Conservation (phyloP, 37 sponge, comb jelly and placozoan species). For the Eunapius fragilis region DNA sequence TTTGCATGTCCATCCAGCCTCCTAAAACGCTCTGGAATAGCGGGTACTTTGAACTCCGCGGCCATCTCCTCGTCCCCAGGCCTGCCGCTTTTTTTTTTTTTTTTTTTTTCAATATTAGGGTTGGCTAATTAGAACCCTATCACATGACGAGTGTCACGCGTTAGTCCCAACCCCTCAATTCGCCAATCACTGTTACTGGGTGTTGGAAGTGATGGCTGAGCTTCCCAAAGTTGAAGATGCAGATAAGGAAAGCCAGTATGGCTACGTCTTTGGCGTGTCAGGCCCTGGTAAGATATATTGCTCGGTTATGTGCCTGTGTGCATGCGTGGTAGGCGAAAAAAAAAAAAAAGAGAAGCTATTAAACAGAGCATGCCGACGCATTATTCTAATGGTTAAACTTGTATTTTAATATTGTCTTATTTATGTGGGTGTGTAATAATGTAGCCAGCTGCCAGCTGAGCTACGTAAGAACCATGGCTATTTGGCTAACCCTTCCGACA, state of each 20-base stretch:
- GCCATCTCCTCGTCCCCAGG: background rate
- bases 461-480: too few species aligned
- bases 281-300: constrained; percentile 84
- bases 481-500: too few species aligned
- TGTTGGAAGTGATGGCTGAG: background rate
- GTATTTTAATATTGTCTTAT: too few species aligned
- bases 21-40: background rate
- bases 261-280: constrained; percentile 96
- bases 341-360: too few species aligned
- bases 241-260: constrained; percentile 93
- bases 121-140: background rate
- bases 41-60: background rate
- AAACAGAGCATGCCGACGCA: too few species aligned
- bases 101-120: background rate
- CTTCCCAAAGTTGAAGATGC: constrained; percentile 64
- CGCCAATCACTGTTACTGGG: background rate
- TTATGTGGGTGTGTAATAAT: too few species aligned
- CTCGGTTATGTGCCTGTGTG: background rate
- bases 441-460: too few species aligned
- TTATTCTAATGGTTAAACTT: too few species aligned
- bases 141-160: background rate
- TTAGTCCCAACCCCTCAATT: background rate
- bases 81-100: background rate
- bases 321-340: too few species aligned
- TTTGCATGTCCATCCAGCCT: background rate